Evolutionary conservation across 2,797 vertebrate genomes (phyloP).

Genomic region (Glyptemys insculpta): DNA sequence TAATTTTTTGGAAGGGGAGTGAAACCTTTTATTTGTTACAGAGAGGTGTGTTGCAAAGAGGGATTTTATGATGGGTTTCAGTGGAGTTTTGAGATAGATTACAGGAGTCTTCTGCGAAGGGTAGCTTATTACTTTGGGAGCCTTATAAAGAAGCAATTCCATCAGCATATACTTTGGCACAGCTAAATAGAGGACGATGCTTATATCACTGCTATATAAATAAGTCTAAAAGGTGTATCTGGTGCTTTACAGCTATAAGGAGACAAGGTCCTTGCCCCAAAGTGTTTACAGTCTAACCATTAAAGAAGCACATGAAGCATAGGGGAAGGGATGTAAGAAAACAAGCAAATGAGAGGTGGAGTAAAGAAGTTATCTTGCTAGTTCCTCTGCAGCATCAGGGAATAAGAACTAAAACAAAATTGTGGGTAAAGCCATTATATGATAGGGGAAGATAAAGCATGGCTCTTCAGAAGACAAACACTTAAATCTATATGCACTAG

Average conservation of each 20-base stretch:
- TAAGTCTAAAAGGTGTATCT: accelerated
- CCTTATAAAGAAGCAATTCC: not conserved
- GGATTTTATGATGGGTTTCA: accelerated
- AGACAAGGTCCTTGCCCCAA: not conserved
- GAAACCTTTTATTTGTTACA: not conserved
- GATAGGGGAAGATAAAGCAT: conserved; percentile 12
- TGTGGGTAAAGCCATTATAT: not conserved
- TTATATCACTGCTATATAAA: not conserved
- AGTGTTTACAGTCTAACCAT: not conserved
- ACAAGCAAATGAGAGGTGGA: not conserved
- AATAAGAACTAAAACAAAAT: conserved; percentile 10
- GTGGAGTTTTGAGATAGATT: not conserved
- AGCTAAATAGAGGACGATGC: not conserved
- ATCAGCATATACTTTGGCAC: not conserved
- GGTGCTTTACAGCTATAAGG: not conserved
- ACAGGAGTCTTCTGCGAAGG: not conserved
- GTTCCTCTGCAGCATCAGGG: not conserved
- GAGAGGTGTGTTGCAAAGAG: not conserved
- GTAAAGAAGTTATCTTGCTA: not conserved
- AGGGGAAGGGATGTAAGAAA: not conserved
- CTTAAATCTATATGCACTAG: conserved; percentile 43
- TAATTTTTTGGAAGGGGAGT: not conserved
- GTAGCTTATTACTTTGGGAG: not conserved
- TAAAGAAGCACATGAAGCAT: not conserved
- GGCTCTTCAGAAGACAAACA: conserved; percentile 23